Conservation (phyloP, 2,113 vertebrate species). For the Rhagologus leucostigma region DNA sequence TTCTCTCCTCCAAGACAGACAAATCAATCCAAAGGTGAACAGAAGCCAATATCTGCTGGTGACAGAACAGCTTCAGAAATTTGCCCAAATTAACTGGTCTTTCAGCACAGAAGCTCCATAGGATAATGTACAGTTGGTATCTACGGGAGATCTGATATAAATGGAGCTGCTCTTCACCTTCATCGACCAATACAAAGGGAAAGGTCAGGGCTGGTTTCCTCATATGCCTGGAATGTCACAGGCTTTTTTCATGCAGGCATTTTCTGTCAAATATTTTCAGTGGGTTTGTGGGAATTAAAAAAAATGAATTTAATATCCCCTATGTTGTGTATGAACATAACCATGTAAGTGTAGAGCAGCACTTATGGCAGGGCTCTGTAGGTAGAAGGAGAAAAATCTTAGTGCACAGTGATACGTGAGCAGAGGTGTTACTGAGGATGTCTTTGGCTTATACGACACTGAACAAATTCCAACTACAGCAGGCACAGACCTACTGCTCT, state of each 20-base stretch:
- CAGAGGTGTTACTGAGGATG: not conserved
- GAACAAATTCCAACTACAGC: not conserved
- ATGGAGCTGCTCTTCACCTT: not conserved
- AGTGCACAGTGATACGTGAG: not conserved
- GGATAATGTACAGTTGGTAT: not conserved
- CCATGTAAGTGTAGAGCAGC: not conserved
- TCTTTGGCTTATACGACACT: not conserved
- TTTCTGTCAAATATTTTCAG: constrained; percentile 6
- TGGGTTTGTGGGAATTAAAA: not conserved
- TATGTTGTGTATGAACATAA: not conserved
- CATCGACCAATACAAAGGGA: not conserved
- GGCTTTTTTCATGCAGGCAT: not conserved
- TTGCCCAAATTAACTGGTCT: not conserved
- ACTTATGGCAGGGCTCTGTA: not conserved
- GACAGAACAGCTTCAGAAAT: not conserved
- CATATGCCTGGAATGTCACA: not conserved
- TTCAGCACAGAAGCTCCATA: not conserved
- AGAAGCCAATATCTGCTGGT: not conserved
- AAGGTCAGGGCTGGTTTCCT: constrained; percentile 27
- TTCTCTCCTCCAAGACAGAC: not conserved
- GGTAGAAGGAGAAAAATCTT: not conserved
- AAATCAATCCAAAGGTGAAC: not conserved
- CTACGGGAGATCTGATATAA: not conserved
- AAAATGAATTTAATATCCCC: not conserved
- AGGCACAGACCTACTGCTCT: not conserved